These are phyloP conservation scores for Hypocryptadius cinnamomeus DNA, from an alignment of 2,113 vertebrate species.

Conservation along the genomic window DNA sequence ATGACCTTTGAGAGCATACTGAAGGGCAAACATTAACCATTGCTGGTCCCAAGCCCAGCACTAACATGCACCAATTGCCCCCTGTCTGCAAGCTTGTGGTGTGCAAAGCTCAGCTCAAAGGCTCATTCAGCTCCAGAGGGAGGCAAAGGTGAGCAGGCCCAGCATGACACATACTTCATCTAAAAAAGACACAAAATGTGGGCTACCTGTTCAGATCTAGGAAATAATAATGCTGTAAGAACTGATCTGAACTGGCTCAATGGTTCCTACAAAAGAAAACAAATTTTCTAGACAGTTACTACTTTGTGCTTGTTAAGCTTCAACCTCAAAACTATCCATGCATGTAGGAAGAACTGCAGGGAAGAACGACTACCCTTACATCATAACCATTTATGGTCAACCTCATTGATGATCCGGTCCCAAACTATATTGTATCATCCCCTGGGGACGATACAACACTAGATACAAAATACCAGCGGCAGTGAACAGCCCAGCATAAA, in stretches of 20 bases:
- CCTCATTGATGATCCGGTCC: neutral
- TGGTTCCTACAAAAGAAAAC: neutral
- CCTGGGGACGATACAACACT: neutral
- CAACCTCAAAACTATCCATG: neutral
- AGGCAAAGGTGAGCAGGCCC: neutral
- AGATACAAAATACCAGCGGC: neutral
- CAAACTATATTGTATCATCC: neutral
- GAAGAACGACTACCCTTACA: neutral
- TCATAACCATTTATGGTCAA: neutral
- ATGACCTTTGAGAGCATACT: neutral
- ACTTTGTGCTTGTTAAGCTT: neutral
- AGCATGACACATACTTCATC: neutral
- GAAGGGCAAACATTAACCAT: neutral
- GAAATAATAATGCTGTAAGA: neutral
- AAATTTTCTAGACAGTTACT: neutral
- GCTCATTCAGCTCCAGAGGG: neutral
- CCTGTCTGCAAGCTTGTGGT: neutral
- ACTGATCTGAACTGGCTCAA: neutral
- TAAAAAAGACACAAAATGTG: neutral
- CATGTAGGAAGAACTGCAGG: neutral
- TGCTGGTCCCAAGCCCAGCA: neutral
- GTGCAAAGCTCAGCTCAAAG: neutral
- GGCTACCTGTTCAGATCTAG: neutral
- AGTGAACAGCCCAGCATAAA: neutral
- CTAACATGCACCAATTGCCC: neutral